Evolutionary conservation across 1,140 invertebrate species (phyloP).

Genomic region (Aricia agestis): DNA sequence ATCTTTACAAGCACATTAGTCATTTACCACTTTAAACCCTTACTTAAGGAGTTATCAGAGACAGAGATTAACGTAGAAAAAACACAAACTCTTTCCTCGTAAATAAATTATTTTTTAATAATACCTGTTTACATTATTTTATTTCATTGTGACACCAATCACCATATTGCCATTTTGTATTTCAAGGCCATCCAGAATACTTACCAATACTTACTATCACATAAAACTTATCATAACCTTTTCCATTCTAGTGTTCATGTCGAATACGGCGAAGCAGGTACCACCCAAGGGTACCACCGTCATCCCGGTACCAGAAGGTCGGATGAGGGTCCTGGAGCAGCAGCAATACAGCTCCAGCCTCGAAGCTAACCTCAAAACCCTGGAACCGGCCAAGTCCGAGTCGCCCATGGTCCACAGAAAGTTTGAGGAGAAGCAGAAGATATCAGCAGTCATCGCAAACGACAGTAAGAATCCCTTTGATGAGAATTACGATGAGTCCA

Average conservation of each 20-base stretch:
- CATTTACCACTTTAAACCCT: too few relatives aligned
- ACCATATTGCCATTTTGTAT: too few relatives aligned
- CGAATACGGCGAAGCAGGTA: constrained; percentile 55
- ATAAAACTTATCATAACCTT: background rate
- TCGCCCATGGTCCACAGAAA: constrained; percentile 35
- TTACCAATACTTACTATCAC: background rate
- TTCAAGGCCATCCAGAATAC: too few relatives aligned
- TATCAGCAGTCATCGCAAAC: constrained; percentile 66
- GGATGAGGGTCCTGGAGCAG: constrained; percentile 75
- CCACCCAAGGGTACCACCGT: constrained; percentile 55
- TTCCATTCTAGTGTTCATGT: constrained; percentile 49
- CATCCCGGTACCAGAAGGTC: constrained; percentile 72
- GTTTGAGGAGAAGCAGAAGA: constrained; percentile 41
- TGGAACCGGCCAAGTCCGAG: constrained; percentile 43
- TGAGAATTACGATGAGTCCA: constrained; percentile 78
- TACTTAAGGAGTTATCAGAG: too few relatives aligned
- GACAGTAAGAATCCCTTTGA: constrained; percentile 77
- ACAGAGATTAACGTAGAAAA: too few relatives aligned
- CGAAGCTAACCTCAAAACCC: constrained; percentile 77
- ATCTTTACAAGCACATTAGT: too few relatives aligned
- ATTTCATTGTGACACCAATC: too few relatives aligned
- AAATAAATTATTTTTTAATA: too few relatives aligned
- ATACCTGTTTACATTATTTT: too few relatives aligned
- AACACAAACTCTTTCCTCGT: too few relatives aligned
- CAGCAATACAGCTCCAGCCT: constrained; percentile 78